Base-by-base conservation (phyloP, 2,888 invertebrate genomes). In the Schizotus pectinicornis region DNA sequence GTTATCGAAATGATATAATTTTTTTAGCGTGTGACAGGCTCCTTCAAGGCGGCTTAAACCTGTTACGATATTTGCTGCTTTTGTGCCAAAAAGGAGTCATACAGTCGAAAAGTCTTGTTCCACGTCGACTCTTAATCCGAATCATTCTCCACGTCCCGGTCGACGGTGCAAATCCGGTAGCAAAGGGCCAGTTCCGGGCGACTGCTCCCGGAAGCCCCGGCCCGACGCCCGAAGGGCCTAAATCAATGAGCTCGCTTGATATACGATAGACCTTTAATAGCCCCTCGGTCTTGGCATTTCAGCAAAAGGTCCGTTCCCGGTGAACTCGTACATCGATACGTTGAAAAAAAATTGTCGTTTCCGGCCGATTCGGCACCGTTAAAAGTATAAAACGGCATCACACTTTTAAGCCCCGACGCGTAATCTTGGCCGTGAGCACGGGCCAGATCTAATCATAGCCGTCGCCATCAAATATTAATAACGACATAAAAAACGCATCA, bases 241-340 rank as follows among this genome's bases (percentile, higher is more conserved):
- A 67, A 66, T 67, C 67, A 69, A 67, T 67, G 64, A 67, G 51
- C 58, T 61, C 35, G 48, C 58, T 59, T 69, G 66, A 67, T 66
- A 65, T 66, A 69, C 59, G 67, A 68, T 68, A 68, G 68, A 71
- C 69, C 71, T 69, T 71, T 71, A 66, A 66, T 67, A 63, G 62
- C 59, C 51, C 64, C 61, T 56, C 51, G 55, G 59, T 59, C 62
- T 59, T 67, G 70, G 63, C 68, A 67, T 69, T 68, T 68, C 59
- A 59, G 52, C 51, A 61, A 56, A 62, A 60, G 57, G 61, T 54
- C 55, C 7, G 30, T n/a, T 39, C 7, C 30, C n/a, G 36, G 3
- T 11, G 6, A 35, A 35, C 9, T 11, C 11, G 2, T n/a, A 34
- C 22, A 33, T 43, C 35, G 12, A 32, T 32, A 7, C 43, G 52